Evolutionary conservation across 2,888 invertebrate genomes (phyloP).

Genomic region (Leucophenga montana): DNA sequence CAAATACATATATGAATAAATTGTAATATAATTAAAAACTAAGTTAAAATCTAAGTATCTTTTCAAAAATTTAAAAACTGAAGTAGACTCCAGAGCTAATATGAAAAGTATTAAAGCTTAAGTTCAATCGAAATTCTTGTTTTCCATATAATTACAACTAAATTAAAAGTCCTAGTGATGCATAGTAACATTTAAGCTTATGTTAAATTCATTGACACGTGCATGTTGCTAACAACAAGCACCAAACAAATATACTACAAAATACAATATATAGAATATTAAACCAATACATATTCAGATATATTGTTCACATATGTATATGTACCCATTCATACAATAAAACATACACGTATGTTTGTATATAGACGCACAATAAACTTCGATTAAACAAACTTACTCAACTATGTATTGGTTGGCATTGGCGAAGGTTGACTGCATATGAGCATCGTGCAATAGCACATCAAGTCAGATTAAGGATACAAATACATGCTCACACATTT

Average conservation of each 20-base stretch:
- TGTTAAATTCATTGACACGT: conserved; percentile 54
- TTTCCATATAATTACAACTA: no score
- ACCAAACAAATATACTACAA: conserved; percentile 19
- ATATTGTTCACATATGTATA: not conserved
- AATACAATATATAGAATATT: no score
- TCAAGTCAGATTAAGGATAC: not conserved
- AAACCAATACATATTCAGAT: conserved; percentile 38
- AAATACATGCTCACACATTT: not conserved
- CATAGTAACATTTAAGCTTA: conserved; percentile 42
- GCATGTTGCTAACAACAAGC: conserved; percentile 6
- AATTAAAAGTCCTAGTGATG: no score
- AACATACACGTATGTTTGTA: not conserved
- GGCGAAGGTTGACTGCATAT: conserved; percentile 24
- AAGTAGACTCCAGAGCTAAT: no score
- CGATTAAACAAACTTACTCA: conserved; percentile 62
- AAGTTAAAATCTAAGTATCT: no score
- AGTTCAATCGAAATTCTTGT: no score
- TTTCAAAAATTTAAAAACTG: no score
- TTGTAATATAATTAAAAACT: no score
- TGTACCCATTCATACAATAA: not conserved
- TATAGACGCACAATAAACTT: conserved; percentile 37
- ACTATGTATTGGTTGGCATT: conserved; percentile 61
- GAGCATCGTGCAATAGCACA: not conserved
- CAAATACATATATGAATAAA: no score
- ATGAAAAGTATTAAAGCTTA: no score